Base-by-base conservation (phyloP, 1,140 invertebrate species). In the Sipha flava region DNA sequence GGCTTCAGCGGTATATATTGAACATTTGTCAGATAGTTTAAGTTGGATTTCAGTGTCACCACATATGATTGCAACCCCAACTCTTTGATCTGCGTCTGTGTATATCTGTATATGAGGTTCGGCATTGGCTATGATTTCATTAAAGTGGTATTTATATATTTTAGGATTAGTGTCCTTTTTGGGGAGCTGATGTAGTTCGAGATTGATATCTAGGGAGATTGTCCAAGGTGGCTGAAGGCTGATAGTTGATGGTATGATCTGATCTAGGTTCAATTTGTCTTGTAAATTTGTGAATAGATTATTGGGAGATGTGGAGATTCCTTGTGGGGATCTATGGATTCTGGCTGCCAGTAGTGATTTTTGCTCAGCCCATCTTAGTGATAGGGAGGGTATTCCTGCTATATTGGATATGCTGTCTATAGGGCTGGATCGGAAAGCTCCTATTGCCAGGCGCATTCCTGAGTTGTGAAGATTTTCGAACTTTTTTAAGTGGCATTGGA, bases 321-420 rank as follows among this genome's bases (percentile, higher is more conserved):
- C n/a, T n/a, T n/a, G n/a, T n/a, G n/a, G n/a, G n/a, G n/a, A n/a
- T n/a, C n/a, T n/a, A 34, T 31, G 12, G 7, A 62, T 7, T 62
- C 57, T 62, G 26, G 57, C 57, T 62, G 57, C 57, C 12, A 31
- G 23, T 31, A 34, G 2, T 2, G 57, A 5, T 62, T 34, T 62
- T 7, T 62, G 57, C 9, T 62, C 57, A 0, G 26, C 57, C 57
- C 66, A 43, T 31, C n/a, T 12, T 5, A 16, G 23, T 23, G 45
- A 29, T 45, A 79, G 77, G 49, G 77, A 54, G 23, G 77, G 77
- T 40, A 57, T 54, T 43, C 34, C 37, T 54, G 77, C 54, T 34
- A 62, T 62, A 64, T 31, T 40, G 59, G n/a, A 40, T 34, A 79
- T 49, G 37, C 49, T 43, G 10, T 79, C 49, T 0, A 64, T 64